Evolutionary conservation across 2,113 vertebrate genomes (phyloP), one percentile per base, ranked within the genome.

Genomic region (Acanthisitta chloris): DNA sequence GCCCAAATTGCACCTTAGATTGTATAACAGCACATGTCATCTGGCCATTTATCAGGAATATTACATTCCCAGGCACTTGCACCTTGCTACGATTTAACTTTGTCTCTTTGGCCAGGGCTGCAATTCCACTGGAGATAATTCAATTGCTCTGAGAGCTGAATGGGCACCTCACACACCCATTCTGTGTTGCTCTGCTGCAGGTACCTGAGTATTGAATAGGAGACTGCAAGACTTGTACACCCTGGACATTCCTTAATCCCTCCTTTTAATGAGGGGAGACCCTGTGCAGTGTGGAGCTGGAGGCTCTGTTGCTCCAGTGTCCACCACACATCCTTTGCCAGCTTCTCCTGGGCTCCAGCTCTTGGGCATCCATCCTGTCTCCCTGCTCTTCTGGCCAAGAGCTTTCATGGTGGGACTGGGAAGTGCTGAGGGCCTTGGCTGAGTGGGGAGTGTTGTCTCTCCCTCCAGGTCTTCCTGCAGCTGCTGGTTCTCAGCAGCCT

Each of bases 11-110:
- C 96, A 97, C 94, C 94, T 96, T 96, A 86, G 95, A 97, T 96
- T 92, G 72, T 97, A 26, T 97, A 97, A 96, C 96, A 95, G 86
- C 94, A 89, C 94, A 86, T 95, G 96, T 91, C 91, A 96, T 66
- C 93, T 83, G 95, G 71, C 95, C 97, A 88, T 97, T 98, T 98
- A 94, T 97, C 97, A 97, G 97, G 96, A 97, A 97, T 98, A 98
- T 97, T 98, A 95, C 98, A 97, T 97, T 96, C 86, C 95, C 91
- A 71, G 97, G 88, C 95, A 85, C 92, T 96, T 97, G 94, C 71
- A 94, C 96, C 95, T 98, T 81, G 72, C 36, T 97, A 90, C 86
- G 58, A 95, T 98, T 97, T 97, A 96, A 94, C 94, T 97, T 94
- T 92, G 87, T 97, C 95, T 97, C 96, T 97, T 97, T 70, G 93